Conservation (phyloP, 2,797 vertebrate species). For the Poeciliopsis turneri region DNA sequence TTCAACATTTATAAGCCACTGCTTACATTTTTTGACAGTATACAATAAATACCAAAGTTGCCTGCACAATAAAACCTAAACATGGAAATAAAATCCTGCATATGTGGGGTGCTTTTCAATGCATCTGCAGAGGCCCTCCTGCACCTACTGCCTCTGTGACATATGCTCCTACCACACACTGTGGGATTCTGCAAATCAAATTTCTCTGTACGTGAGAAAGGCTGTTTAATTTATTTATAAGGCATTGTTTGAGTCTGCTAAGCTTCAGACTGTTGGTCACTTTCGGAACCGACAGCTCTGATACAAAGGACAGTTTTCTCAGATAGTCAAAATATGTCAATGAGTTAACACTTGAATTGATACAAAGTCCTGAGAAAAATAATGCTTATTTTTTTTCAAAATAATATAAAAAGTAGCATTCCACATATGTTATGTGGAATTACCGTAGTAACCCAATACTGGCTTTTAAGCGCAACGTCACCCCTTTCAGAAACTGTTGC, state of each 20-base stretch:
- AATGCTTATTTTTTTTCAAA: background rate
- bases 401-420: background rate
- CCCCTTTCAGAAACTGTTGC: too few relatives aligned
- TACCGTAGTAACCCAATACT: too few relatives aligned
- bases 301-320: background rate
- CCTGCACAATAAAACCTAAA: background rate
- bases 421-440: background rate
- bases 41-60: background rate
- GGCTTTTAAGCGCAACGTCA: too few relatives aligned
- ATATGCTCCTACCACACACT: background rate
- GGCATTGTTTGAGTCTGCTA: background rate
- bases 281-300: background rate
- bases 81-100: background rate
- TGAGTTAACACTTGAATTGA: background rate
- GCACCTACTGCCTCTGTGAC: background rate
- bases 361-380: background rate
- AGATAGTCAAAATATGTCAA: background rate
- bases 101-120: background rate
- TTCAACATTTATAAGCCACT: background rate
- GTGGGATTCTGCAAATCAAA: background rate
- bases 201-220: too few relatives aligned
- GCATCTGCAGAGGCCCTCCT: background rate
- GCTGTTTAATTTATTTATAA: background rate
- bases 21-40: background rate
- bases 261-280: background rate